Evolutionary conservation across 2,797 vertebrate species (phyloP).

Genomic region (Nyctibius grandis): DNA sequence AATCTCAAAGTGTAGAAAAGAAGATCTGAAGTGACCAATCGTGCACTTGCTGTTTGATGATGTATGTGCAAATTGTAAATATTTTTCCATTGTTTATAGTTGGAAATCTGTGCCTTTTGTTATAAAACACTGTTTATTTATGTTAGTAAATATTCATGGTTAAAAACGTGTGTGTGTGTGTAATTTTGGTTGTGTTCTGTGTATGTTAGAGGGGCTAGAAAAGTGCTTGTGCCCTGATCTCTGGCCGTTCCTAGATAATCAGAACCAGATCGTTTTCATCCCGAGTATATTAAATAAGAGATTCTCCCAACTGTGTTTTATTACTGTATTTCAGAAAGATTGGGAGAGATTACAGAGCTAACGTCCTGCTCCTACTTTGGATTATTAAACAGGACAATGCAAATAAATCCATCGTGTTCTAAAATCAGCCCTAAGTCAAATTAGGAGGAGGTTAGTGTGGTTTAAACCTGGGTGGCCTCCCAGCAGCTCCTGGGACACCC

Average conservation of each 20-base stretch:
- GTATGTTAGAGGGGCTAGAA: rapidly evolving
- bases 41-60: constrained; percentile 68
- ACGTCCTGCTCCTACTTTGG: not conserved
- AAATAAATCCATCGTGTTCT: not conserved
- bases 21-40: constrained; percentile 64
- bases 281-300: not conserved
- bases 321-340: not conserved
- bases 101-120: constrained; percentile 90
- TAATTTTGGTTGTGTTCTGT: not conserved
- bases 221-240: not conserved
- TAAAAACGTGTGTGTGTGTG: constrained; percentile 42
- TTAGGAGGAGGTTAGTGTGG: not conserved
- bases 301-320: not conserved
- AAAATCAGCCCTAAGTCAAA: not conserved
- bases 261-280: not conserved
- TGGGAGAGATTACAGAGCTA: not conserved
- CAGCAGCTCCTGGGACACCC: not conserved
- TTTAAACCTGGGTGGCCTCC: not conserved
- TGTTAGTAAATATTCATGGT: constrained; percentile 89
- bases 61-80: constrained; percentile 83
- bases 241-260: not conserved
- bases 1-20: not conserved
- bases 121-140: constrained; percentile 93
- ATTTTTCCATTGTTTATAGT: constrained; percentile 87
- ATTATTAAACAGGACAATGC: not conserved